A percentile compares a stretch with the other conserved stretches of the same genome.
These are phyloP conservation scores for Kradibia gibbosae DNA, from an alignment of 1,140 invertebrate genomes.

Conservation along the genomic window DNA sequence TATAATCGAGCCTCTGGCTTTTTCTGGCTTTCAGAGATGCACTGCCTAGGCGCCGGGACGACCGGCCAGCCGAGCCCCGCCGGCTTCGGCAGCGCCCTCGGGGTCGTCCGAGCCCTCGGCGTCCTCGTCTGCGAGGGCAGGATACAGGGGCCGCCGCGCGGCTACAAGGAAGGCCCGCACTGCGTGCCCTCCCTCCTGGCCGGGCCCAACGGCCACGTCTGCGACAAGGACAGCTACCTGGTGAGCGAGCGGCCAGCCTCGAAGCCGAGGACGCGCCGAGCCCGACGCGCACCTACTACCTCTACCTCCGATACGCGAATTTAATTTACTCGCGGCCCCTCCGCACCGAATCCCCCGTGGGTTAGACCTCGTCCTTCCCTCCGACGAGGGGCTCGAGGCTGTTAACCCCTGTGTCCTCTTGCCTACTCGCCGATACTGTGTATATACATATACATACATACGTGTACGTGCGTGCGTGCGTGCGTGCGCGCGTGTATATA, in stretches of 20 bases:
- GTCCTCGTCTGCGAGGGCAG: constrained; percentile 80
- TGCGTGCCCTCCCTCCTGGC: constrained; percentile 74
- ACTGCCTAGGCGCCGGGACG: constrained; percentile 69
- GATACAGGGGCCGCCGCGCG: constrained; percentile 77
- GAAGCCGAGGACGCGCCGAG: too few relatives aligned
- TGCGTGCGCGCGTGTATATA: too few relatives aligned
- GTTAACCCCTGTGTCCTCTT: background rate
- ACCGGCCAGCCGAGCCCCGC: constrained; percentile 62
- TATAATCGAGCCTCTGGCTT: background rate
- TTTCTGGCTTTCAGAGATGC: constrained; percentile 64
- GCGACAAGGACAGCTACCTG: constrained; percentile 73
- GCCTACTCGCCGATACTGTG: too few relatives aligned
- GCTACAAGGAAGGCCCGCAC: constrained; percentile 83
- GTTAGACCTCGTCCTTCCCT: background rate
- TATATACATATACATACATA: too few relatives aligned
- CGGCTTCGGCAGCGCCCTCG: constrained; percentile 68
- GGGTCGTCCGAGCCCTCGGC: constrained; percentile 79
- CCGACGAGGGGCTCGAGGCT: background rate
- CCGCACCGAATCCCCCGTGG: too few relatives aligned
- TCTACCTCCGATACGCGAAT: background rate
- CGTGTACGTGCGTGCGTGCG: too few relatives aligned
- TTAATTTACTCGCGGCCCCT: too few relatives aligned
- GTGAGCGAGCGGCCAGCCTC: constrained; percentile 64
- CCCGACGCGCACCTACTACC: background rate
- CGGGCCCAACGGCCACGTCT: constrained; percentile 71